Base-by-base conservation (phyloP, 2,888 invertebrate genomes). In the Alloplasta piceator region DNA sequence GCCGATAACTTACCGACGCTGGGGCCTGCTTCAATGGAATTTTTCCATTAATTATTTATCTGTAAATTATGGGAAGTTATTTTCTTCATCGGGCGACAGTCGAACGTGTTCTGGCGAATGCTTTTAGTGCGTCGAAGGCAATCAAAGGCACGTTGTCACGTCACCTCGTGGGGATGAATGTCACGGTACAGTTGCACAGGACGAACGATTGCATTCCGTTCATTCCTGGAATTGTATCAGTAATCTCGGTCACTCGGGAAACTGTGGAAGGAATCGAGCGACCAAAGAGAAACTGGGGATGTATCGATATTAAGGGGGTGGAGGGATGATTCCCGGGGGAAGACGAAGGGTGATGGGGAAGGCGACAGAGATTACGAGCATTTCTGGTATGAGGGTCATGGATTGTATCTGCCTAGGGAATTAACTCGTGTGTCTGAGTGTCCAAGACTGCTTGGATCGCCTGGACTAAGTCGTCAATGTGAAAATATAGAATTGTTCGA, bases 181-280 rank as follows among this genome's bases (percentile, higher is more conserved):
- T 26, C 26, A 26, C 26, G 26, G 26, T 3, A 26, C 26, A 26
- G 26, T 26, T 26, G 1, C 26, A 26, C 26, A 26, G 26, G 26
- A 26, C 71, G 71, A 26, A 76, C 61, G 16, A 43, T 26, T 74
- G 70, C 78, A 79, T 84, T 84, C 81, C 81, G 78, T 73, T 82
- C 81, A 84, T 84, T 83, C 84, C 79, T 75, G 77, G 71, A 77
- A 83, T 84, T 83, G 84, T 77, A 81, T 79, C 70, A 71, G 78
- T 77, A 82, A 83, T 79, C 81, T 77, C 71, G 56, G 70, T 66
- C 36, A 12, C 67, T 56, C 71, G 61, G 73, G n/a, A 64, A 41
- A n/a, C 64, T 50, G 58, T 36, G 41, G 26, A 26, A 66, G 41
- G 48, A 68, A 68, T 74, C 10, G 12, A 63, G 38, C 55, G 61